Evolutionary conservation across 1,140 invertebrate species (phyloP), one percentile per base, ranked within the genome.

Genomic region (Sinonovacula constricta): DNA sequence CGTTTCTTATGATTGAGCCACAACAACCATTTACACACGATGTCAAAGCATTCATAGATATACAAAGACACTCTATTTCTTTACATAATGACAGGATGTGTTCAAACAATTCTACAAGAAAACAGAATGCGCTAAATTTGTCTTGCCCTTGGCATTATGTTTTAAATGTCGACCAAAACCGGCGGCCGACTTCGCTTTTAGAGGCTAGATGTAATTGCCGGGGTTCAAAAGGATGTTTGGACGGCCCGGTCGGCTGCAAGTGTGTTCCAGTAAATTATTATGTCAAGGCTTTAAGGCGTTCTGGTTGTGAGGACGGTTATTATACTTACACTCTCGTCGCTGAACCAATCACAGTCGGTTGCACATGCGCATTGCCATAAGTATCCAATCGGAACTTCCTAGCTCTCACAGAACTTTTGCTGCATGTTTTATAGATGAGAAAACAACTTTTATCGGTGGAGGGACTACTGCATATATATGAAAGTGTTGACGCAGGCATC

Each of bases 161-260:
- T 3, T n/a, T 65, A 22, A 75, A 65, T 18, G 36, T 30, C 24
- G 71, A 75, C 49, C 14, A 22, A 36, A 65, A 75, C 51, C 60
- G 71, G 54, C 24, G 57, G 18, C 71, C 71, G 30, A 24, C 34
- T 18, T 26, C 3, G 7, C 22, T 75, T 3, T 14, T 65, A 3
- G 60, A 65, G 24, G 71, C 71, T 1, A 53, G 31, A 39, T 75
- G 71, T 26, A 75, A 75, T 31, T 75, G 71, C 39, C 45, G 31
- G 28, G 1, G 31, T 24, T 31, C 24, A n/a, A 14, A 45, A 1
- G 7, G n/a, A n/a, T 60, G 68, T 36, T 39, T 51, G 1, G 28
- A 45, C 5, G 59, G 59, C 3, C 26, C n/a, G 10, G 4, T 4
- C 24, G 33, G 22, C 18, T 49, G 10, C 1, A n/a, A 28, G 7